These are phyloP conservation scores for Psylliodes chrysocephalus DNA, from an alignment of 2,888 invertebrate species.

Conservation along the genomic window DNA sequence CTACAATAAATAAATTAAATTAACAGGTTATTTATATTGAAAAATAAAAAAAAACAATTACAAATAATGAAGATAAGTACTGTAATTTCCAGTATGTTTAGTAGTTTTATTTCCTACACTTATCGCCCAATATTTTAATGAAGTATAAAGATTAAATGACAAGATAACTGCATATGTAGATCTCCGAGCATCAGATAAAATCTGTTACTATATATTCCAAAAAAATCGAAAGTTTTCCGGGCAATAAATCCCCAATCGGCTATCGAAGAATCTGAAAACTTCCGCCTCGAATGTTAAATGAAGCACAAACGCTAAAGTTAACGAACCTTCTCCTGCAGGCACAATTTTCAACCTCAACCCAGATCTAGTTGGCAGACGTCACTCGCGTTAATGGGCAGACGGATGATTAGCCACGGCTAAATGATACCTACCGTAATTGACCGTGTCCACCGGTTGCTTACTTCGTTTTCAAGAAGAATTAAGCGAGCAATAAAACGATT, in stretches of 20 bases:
- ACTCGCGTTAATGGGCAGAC: neutral
- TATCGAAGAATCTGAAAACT: neutral
- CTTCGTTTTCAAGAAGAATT: neutral
- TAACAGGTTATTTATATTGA: no score
- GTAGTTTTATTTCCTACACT: no score
- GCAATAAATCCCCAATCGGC: neutral
- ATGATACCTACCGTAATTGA: slow-evolving; percentile 2
- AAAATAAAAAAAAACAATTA: no score
- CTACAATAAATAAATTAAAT: no score
- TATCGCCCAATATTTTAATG: no score
- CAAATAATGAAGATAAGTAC: no score
- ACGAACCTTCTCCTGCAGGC: neutral
- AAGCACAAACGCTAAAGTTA: neutral
- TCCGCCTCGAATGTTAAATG: neutral
- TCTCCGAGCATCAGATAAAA: no score
- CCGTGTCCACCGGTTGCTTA: neutral
- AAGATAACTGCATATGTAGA: no score
- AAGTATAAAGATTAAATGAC: no score
- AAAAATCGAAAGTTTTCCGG: neutral
- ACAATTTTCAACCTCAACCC: neutral
- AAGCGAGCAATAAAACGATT: no score
- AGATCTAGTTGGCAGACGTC: slow-evolving; percentile 1
- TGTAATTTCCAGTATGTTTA: no score
- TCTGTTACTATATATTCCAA: neutral
- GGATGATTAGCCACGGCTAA: slow-evolving; percentile 4